Evolutionary conservation across 2,888 invertebrate genomes (phyloP).

Genomic region (Napeogenes sylphis): DNA sequence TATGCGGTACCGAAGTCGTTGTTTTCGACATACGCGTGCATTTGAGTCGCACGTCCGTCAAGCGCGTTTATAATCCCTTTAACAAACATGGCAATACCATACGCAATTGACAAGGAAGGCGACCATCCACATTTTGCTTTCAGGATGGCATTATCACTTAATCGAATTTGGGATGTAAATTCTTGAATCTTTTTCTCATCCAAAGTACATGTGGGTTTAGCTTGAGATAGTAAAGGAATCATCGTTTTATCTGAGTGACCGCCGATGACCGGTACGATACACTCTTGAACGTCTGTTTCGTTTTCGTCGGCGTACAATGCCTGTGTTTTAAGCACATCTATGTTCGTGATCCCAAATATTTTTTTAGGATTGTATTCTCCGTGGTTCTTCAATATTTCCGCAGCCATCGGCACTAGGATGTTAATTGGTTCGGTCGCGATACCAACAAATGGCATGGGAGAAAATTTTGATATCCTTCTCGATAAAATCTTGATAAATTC

Average conservation of each 20-base stretch:
- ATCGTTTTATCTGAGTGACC: slow-evolving; percentile 86
- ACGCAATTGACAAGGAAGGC: slow-evolving; percentile 81
- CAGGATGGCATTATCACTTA: slow-evolving; percentile 75
- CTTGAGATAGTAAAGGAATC: slow-evolving; percentile 86
- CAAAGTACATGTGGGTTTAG: slow-evolving; percentile 73
- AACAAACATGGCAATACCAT: slow-evolving; percentile 79
- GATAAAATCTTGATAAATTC: slow-evolving; percentile 55
- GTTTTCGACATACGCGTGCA: slow-evolving; percentile 57
- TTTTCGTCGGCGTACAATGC: slow-evolving; percentile 83
- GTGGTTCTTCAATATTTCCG: slow-evolving; percentile 56
- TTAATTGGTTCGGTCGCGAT: slow-evolving; percentile 70
- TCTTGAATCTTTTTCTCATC: slow-evolving; percentile 60
- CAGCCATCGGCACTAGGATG: slow-evolving; percentile 62
- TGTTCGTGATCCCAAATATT: slow-evolving; percentile 85
- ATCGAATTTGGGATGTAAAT: slow-evolving; percentile 62
- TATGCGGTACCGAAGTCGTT: slow-evolving; percentile 61
- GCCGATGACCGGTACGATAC: slow-evolving; percentile 86
- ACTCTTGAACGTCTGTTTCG: slow-evolving; percentile 79
- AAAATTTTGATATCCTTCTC: slow-evolving; percentile 43
- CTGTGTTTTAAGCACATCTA: slow-evolving; percentile 85
- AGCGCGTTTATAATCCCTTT: slow-evolving; percentile 73
- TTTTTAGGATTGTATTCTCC: slow-evolving; percentile 78
- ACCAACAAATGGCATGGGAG: slow-evolving; percentile 59
- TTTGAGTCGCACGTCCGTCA: slow-evolving; percentile 42
- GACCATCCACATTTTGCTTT: slow-evolving; percentile 79